These are phyloP conservation scores for Drosophila picticornis DNA, from an alignment of 2,888 invertebrate genomes.

Conservation along the genomic window DNA sequence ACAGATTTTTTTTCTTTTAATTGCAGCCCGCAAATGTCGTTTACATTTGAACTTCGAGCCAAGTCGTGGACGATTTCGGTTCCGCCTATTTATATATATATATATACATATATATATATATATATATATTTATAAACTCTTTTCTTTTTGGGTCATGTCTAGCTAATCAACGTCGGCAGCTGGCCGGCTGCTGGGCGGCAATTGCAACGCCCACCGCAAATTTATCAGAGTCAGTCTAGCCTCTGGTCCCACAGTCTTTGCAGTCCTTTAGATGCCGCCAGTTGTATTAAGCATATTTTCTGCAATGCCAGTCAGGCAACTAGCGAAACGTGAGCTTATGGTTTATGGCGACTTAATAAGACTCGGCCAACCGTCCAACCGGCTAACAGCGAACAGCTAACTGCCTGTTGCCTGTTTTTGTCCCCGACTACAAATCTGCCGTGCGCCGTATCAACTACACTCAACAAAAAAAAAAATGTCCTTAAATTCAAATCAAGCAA, in stretches of 20 bases:
- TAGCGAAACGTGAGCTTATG: conserved; percentile 77
- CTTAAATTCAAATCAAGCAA: no score
- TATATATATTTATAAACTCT: not conserved
- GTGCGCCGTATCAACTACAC: conserved; percentile 51
- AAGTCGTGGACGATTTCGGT: conserved; percentile 46
- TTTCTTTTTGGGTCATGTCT: conserved; percentile 72
- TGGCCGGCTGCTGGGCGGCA: conserved; percentile 41
- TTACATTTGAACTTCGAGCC: conserved; percentile 74
- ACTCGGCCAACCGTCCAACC: conserved; percentile 40
- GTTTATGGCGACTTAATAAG: conserved; percentile 79
- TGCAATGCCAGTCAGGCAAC: conserved; percentile 34
- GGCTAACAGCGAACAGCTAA: conserved; percentile 43
- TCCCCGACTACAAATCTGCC: conserved; percentile 48
- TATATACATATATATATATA: not conserved
- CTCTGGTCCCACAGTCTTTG: conserved; percentile 19
- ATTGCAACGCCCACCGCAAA: conserved; percentile 69
- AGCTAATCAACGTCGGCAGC: conserved; percentile 62
- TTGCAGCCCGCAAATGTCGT: conserved; percentile 70
- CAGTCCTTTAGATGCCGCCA: conserved; percentile 60
- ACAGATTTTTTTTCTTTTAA: conserved; percentile 58
- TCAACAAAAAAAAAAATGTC: not conserved
- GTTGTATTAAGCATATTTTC: conserved; percentile 72
- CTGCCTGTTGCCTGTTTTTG: conserved; percentile 61
- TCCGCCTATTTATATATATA: not conserved
- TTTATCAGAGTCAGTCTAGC: conserved; percentile 65